These are phyloP conservation scores for Diarsia rubi DNA, from an alignment of 2,888 invertebrate species.

Conservation along the genomic window DNA sequence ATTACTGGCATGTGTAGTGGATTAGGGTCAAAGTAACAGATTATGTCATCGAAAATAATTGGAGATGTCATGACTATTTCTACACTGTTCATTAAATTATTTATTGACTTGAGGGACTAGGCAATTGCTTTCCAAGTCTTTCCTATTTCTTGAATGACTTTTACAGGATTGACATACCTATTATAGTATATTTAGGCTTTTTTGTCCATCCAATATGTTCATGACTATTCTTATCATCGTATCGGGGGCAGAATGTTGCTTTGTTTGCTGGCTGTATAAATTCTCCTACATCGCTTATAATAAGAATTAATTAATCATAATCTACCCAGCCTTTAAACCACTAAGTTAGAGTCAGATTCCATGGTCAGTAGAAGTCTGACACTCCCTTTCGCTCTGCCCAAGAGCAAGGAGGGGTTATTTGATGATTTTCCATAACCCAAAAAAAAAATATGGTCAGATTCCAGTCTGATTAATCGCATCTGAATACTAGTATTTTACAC, in stretches of 20 bases:
- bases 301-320: too few species aligned
- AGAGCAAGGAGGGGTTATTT: too few species aligned
- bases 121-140: background rate
- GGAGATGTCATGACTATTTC: background rate
- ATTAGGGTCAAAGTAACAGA: slow-evolving; percentile 27
- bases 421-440: too few species aligned
- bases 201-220: background rate
- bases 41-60: slow-evolving; percentile 2
- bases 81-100: background rate
- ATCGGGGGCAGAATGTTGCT: background rate
- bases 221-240: background rate
- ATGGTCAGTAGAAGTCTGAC: too few species aligned
- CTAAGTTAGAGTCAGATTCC: too few species aligned
- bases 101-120: background rate
- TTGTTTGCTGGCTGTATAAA: background rate
- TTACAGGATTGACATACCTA: background rate
- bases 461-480: too few species aligned
- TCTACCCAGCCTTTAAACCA: too few species aligned
- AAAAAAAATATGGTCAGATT: too few species aligned
- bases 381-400: too few species aligned
- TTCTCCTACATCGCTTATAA: background rate
- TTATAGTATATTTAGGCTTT: background rate
- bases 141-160: background rate
- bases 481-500: too few species aligned
- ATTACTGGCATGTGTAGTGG: slow-evolving; percentile 13